A percentile compares a stretch with the other conserved stretches of the same genome.
Evolutionary conservation across 1,140 invertebrate species (phyloP).

Genomic region (Pentalonia nigronervosa): DNA sequence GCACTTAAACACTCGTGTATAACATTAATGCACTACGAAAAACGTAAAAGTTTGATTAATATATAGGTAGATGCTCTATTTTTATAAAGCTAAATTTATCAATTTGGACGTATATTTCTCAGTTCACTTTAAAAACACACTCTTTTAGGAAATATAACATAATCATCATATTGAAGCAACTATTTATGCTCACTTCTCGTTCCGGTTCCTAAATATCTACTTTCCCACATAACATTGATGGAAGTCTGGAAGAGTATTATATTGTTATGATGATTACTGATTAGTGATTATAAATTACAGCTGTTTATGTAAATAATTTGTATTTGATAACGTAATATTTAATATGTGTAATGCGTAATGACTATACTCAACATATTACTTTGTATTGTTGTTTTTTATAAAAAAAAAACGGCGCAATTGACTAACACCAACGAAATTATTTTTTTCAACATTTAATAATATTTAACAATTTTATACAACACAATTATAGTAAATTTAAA

Average conservation of each 20-base stretch:
- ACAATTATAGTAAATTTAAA: not conserved
- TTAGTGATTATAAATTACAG: not conserved
- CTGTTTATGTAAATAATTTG: constrained; percentile 18
- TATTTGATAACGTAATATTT: constrained; percentile 6
- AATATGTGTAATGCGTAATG: not conserved
- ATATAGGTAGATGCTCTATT: not conserved
- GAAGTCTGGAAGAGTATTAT: not conserved
- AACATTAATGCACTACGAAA: not conserved
- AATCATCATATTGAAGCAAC: not conserved
- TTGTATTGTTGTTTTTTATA: not conserved
- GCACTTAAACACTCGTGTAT: not conserved
- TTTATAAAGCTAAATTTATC: not conserved
- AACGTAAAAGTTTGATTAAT: not conserved
- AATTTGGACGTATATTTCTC: not conserved
- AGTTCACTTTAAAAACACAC: not conserved
- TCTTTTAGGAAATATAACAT: constrained; percentile 16
- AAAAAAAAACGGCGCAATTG: too few species aligned
- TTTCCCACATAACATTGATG: constrained; percentile 26
- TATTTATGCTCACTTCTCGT: constrained; percentile 7
- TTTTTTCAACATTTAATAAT: too few species aligned
- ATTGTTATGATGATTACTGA: not conserved
- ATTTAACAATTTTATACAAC: not conserved
- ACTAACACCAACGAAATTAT: too few species aligned
- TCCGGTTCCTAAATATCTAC: constrained; percentile 30
- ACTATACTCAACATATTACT: not conserved